These are phyloP conservation scores for Ailuropoda melanoleuca DNA, from an alignment of 2,113 vertebrate genomes.

Conservation along the genomic window DNA sequence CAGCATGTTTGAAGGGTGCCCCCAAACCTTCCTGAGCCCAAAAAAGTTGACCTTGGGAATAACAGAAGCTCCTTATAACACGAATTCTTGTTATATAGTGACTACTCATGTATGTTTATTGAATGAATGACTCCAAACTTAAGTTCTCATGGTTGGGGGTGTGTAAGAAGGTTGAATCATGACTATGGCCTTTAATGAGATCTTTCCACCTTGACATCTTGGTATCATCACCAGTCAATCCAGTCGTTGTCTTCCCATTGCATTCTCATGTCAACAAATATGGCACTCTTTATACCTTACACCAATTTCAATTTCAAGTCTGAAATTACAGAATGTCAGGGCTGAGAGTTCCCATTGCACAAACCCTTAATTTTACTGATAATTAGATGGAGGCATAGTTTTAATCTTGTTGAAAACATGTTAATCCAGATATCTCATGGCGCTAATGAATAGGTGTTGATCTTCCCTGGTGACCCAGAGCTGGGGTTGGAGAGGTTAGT, in stretches of 20 bases:
- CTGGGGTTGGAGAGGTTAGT: background rate
- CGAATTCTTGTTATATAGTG: background rate
- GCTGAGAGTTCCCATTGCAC: background rate
- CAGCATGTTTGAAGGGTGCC: background rate
- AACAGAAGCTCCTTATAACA: background rate
- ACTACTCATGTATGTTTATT: background rate
- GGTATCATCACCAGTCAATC: background rate
- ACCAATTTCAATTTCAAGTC: background rate
- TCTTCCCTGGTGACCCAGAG: background rate
- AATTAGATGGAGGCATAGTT: background rate
- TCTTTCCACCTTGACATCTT: background rate
- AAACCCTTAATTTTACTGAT: constrained; percentile 2
- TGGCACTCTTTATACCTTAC: background rate
- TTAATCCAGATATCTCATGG: background rate
- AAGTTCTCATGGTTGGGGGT: background rate
- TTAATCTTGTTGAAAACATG: background rate
- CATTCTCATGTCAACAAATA: background rate
- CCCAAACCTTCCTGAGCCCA: background rate
- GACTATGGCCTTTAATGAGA: background rate
- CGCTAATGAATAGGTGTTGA: background rate
- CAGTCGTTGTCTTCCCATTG: background rate
- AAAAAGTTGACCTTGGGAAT: background rate
- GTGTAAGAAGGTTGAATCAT: background rate
- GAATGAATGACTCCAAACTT: background rate
- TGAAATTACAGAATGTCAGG: constrained; percentile 27